phyloP scores from a whole-genome alignment of 2,113 vertebrate species.

The Terrapene triunguis region DNA sequence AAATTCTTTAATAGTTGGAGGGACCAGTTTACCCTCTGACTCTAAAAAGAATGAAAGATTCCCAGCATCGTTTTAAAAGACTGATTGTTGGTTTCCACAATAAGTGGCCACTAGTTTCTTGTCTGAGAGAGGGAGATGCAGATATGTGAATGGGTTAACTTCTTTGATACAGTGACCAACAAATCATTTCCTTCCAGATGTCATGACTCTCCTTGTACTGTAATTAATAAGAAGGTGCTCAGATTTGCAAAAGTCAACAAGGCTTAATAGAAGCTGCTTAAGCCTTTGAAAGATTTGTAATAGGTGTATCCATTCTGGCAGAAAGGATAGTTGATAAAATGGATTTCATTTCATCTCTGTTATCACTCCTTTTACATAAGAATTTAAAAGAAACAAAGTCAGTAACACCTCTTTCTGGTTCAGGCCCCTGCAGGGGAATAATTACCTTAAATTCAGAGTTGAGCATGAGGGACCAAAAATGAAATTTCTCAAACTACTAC shows the following conservation, averaged over 20 bases:
- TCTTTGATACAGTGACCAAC: slow-evolving; percentile 1
- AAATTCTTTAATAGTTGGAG: neutral
- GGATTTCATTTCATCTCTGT: neutral
- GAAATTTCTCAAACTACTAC: neutral
- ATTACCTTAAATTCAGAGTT: neutral
- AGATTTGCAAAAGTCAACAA: neutral
- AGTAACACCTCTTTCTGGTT: neutral
- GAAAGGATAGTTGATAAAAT: neutral
- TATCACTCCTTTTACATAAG: neutral
- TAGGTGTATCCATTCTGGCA: neutral
- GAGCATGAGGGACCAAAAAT: neutral
- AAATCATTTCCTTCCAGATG: neutral
- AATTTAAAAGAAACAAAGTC: neutral
- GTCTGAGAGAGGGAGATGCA: neutral
- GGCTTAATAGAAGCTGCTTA: slow-evolving; percentile 5
- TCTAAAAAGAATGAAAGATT: neutral
- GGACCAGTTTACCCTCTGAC: fast-evolving
- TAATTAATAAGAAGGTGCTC: slow-evolving; percentile 3
- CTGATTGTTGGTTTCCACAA: neutral
- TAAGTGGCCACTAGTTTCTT: neutral
- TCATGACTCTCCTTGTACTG: neutral
- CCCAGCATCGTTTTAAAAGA: neutral
- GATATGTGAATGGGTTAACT: neutral
- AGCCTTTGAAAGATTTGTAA: neutral
- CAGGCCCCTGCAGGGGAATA: neutral